Percentiles rank a stretch among this genome's conserved stretches.
phyloP scores from a whole-genome alignment of 1,140 invertebrate genomes.

The Saxidomus purpurata region DNA sequence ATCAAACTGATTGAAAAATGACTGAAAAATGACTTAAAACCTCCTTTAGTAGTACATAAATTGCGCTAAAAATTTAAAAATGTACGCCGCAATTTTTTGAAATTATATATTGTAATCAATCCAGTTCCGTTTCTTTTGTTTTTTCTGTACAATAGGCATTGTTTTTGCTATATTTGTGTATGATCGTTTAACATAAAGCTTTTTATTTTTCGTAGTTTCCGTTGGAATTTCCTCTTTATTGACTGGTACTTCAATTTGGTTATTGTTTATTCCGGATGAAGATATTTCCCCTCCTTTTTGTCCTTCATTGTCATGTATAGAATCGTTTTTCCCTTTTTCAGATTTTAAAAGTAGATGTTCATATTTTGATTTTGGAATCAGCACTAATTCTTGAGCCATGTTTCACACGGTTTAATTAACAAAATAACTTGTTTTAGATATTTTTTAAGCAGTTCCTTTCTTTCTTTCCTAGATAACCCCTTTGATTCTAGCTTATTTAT shows the following conservation, averaged over 20 bases:
- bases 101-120: conserved; percentile 16
- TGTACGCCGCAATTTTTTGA: not conserved
- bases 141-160: conserved; percentile 30
- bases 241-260: not conserved
- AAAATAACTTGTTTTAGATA: conserved; percentile 32
- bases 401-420: conserved; percentile 40
- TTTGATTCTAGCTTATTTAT: conserved; percentile 36
- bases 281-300: conserved; percentile 28
- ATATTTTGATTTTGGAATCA: conserved; percentile 56
- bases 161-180: not conserved
- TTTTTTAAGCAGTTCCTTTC: conserved; percentile 37
- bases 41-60: not conserved
- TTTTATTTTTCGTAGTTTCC: not conserved
- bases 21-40: not conserved
- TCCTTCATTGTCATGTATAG: not conserved
- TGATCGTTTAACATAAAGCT: conserved; percentile 28
- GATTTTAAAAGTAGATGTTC: conserved; percentile 48
- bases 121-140: not conserved
- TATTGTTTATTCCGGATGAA: conserved; percentile 4
- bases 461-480: conserved; percentile 15
- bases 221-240: not conserved
- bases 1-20: not conserved
- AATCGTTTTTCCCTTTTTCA: conserved; percentile 7
- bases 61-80: conserved; percentile 27
- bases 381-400: too few species aligned